phyloP scores from a whole-genome alignment of 2,113 vertebrate species.

The Lethenteron reissneri region DNA sequence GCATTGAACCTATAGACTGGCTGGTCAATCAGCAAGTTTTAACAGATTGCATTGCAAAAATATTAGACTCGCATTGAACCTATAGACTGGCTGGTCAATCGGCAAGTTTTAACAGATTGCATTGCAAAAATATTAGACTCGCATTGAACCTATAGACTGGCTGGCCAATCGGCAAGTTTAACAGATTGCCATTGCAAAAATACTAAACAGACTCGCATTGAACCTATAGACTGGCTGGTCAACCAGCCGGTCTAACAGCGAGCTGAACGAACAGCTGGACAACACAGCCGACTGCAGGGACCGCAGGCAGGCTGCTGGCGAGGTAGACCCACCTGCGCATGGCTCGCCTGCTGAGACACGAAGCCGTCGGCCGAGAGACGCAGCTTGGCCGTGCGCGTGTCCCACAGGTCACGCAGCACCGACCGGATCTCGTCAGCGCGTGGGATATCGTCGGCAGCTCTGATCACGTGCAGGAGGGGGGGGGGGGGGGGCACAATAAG shows the following conservation, averaged over 20 bases:
- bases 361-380: slow-evolving; percentile 80
- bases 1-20: background rate
- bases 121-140: rapidly evolving
- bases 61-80: background rate
- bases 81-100: background rate
- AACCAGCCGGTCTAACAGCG: background rate
- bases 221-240: too few species aligned
- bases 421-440: slow-evolving; percentile 79
- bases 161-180: background rate
- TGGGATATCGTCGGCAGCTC: slow-evolving; percentile 76
- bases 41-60: background rate
- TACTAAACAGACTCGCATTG: too few species aligned
- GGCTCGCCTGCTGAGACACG: slow-evolving; percentile 59
- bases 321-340: slow-evolving; percentile 42
- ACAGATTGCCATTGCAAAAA: too few species aligned
- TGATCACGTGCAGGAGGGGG: slow-evolving; percentile 18
- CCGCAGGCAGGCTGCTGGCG: background rate
- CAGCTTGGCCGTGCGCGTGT: slow-evolving; percentile 75
- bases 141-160: background rate
- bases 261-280: background rate
- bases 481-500: too few species aligned
- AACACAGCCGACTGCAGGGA: background rate
- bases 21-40: background rate
- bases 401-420: slow-evolving; percentile 81
- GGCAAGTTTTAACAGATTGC: background rate